A percentile compares a stretch with the other conserved stretches of the same genome.
Conservation (phyloP, 1,140 invertebrate species). For the Coptotermes formosanus region DNA sequence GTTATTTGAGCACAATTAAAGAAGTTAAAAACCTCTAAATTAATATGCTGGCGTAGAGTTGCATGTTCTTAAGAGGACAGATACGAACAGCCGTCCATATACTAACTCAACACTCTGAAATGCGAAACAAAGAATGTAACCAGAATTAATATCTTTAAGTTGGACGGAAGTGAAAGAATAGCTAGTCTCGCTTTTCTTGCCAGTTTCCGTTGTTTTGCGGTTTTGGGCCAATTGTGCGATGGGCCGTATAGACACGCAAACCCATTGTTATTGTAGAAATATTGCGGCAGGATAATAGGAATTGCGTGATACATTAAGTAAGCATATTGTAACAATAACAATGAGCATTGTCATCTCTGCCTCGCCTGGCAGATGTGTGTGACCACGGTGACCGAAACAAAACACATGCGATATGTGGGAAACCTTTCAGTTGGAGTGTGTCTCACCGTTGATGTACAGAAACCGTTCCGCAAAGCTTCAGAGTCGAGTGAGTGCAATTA, state of each 20-base stretch:
- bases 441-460: no score
- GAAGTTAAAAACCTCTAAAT: no score
- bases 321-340: conserved; percentile 1
- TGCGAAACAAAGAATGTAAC: neutral
- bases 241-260: neutral
- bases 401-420: neutral
- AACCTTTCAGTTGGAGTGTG: neutral
- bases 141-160: neutral
- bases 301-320: conserved; percentile 16
- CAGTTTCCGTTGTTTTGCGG: neutral
- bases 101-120: neutral
- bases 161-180: neutral
- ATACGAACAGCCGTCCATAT: no score
- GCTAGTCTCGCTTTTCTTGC: neutral
- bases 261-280: neutral
- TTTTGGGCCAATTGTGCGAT: neutral
- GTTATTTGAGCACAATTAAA: no score
- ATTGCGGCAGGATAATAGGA: neutral
- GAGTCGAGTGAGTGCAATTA: no score
- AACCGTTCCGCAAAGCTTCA: no score
- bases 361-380: neutral
- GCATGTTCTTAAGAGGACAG: no score
- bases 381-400: neutral
- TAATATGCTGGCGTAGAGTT: no score
- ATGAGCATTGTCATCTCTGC: neutral